Conservation (phyloP, 2,888 invertebrate species). For the Colostygia pectinataria region DNA sequence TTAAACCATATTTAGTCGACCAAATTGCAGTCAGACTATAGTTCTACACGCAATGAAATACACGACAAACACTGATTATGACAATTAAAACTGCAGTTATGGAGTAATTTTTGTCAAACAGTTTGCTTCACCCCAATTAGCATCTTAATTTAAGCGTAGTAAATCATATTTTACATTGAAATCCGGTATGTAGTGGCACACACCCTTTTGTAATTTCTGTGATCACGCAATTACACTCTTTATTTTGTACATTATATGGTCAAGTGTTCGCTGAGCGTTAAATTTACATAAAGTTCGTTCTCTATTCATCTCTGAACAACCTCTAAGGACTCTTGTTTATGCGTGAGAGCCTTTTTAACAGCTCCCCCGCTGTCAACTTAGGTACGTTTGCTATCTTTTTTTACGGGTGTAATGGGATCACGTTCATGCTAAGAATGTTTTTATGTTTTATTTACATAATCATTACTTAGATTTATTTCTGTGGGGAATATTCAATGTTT, state of each 20-base stretch:
- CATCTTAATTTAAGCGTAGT: background rate
- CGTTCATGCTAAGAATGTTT: slow-evolving; percentile 16
- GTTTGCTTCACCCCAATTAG: too few relatives aligned
- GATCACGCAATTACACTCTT: slow-evolving; percentile 66
- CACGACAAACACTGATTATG: too few relatives aligned
- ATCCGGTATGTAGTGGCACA: background rate
- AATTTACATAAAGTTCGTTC: slow-evolving; percentile 55
- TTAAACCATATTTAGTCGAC: too few relatives aligned
- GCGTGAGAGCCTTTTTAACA: slow-evolving; percentile 36
- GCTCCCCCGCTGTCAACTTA: slow-evolving; percentile 31
- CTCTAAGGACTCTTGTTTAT: slow-evolving; percentile 43
- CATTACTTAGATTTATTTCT: slow-evolving; percentile 10
- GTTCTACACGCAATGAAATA: too few relatives aligned
- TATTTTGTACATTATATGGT: slow-evolving; percentile 56
- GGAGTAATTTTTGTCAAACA: too few relatives aligned
- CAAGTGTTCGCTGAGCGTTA: slow-evolving; percentile 49
- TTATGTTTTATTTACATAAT: slow-evolving; percentile 22
- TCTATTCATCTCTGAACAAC: slow-evolving; percentile 38
- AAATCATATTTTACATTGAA: slow-evolving; percentile 7
- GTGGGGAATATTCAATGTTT: background rate
- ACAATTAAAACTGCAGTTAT: too few relatives aligned
- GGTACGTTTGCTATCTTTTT: slow-evolving; percentile 38
- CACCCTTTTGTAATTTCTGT: slow-evolving; percentile 47
- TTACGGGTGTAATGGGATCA: slow-evolving; percentile 23
- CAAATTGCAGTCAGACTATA: too few relatives aligned